Evolutionary conservation across 2,113 vertebrate genomes (phyloP), one percentile per base, ranked within the genome.

Genomic region (Bambusicola thoracicus): DNA sequence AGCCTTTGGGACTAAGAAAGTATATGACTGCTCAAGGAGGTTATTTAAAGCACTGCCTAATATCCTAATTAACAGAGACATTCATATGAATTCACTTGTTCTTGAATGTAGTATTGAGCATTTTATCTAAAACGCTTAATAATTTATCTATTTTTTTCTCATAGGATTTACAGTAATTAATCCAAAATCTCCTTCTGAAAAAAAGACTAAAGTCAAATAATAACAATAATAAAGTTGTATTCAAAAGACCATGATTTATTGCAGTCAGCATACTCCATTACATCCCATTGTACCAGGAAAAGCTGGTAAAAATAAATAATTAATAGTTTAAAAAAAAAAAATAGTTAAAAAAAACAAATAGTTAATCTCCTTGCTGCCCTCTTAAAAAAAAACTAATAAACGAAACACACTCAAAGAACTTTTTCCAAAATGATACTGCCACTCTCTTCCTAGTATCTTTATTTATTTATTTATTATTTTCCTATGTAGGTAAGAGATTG

Each of bases 1-100:
- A 81, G 78, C 81, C 85, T 96, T 27, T 87, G 95, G 93, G 94
- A 96, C 96, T 27, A 96, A 95, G 89, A 97, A 97, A 96, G 92
- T 95, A 90, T 80, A 85, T 91, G 61, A 92, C 79, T 81, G 46
- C 83, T 20, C 55, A 91, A 91, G 72, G 93, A 97, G 58, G 91
- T 88, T 92, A 97, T 96, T 92, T 96, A 96, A 92, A 96, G 72
- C 74, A 91, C 87, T 95, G 82, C 75, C 65, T 97, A 97, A 97
- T 95, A 95, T 75, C 63, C 66, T 95, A 97, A 97, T 98, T 97
- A 97, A 93, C 36, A 48, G 61, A 20, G 70, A 95, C 95, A 95
- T 93, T 96, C 86, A 36, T 94, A 97, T 85, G 89, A 97, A 98
- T 96, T 94, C 90, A 27, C 90, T 94, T 94, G 81, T 92, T 97